Evolutionary conservation across 2,888 invertebrate genomes (phyloP).

Genomic region (Alloscopus bannaensis): DNA sequence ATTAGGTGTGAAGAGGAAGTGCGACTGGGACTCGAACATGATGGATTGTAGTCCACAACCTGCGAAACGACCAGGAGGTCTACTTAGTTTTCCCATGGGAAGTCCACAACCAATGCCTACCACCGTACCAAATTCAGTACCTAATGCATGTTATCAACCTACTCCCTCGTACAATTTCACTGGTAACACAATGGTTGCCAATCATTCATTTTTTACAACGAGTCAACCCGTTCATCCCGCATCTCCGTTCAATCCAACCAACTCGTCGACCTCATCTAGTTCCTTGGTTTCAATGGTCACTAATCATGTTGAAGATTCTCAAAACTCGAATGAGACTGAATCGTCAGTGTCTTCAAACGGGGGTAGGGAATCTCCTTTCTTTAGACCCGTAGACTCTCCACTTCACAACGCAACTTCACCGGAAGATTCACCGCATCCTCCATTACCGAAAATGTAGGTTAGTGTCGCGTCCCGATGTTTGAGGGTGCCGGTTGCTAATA

Average conservation of each 20-base stretch:
- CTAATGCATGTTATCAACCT: constrained; percentile 44
- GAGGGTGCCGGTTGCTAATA: too few species aligned
- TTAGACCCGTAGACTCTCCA: constrained; percentile 72
- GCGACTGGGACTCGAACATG: constrained; percentile 72
- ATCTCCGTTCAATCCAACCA: constrained; percentile 59
- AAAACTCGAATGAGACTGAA: constrained; percentile 73
- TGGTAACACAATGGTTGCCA: constrained; percentile 33
- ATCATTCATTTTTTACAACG: constrained; percentile 51
- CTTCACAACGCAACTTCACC: constrained; percentile 62
- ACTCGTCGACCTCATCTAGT: constrained; percentile 57
- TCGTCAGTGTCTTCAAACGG: constrained; percentile 71
- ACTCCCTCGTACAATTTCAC: constrained; percentile 54
- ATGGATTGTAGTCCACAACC: constrained; percentile 73
- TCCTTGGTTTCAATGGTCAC: constrained; percentile 64
- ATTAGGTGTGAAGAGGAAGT: constrained; percentile 72
- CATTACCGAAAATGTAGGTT: constrained; percentile 62
- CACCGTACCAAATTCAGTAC: constrained; percentile 47
- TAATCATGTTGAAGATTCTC: constrained; percentile 71
- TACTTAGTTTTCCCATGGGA: constrained; percentile 68
- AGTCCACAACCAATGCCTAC: constrained; percentile 41
- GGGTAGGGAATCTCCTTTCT: constrained; percentile 71
- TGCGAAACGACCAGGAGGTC: constrained; percentile 70
- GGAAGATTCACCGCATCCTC: constrained; percentile 71
- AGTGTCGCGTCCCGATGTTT: constrained; percentile 1
- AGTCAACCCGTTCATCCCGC: constrained; percentile 47